Conservation (phyloP, 1,140 invertebrate genomes). For the Drosophila suzukii region DNA sequence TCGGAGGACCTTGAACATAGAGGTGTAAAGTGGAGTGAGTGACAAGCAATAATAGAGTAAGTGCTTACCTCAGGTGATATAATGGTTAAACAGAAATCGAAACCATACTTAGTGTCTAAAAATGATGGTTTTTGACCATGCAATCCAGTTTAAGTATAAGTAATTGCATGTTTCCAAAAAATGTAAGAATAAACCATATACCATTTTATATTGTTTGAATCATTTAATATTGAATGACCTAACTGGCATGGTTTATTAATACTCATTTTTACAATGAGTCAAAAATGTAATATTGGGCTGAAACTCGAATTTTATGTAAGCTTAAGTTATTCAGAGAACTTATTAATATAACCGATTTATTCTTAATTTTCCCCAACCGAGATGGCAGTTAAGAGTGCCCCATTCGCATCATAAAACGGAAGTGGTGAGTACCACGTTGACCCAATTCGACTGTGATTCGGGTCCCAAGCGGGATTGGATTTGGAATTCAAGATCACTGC, state of each 20-base stretch:
- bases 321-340: no score
- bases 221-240: no score
- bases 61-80: constrained; percentile 6
- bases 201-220: no score
- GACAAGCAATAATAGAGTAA: not conserved
- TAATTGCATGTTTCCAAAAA: no score
- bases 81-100: not conserved
- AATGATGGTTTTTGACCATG: not conserved
- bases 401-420: not conserved
- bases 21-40: constrained; percentile 6
- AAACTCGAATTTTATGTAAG: no score
- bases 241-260: no score
- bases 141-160: no score
- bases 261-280: no score
- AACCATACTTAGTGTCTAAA: not conserved
- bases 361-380: not conserved
- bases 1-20: constrained; percentile 14
- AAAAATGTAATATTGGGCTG: no score
- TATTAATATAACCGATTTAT: no score
- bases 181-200: no score
- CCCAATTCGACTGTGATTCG: constrained; percentile 4
- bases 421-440: constrained; percentile 5
- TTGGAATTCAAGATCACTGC: constrained; percentile 32
- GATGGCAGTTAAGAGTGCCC: not conserved
- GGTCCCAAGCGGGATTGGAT: not conserved